Evolutionary conservation across 1,140 invertebrate species (phyloP).

Genomic region (Solen grandis): DNA sequence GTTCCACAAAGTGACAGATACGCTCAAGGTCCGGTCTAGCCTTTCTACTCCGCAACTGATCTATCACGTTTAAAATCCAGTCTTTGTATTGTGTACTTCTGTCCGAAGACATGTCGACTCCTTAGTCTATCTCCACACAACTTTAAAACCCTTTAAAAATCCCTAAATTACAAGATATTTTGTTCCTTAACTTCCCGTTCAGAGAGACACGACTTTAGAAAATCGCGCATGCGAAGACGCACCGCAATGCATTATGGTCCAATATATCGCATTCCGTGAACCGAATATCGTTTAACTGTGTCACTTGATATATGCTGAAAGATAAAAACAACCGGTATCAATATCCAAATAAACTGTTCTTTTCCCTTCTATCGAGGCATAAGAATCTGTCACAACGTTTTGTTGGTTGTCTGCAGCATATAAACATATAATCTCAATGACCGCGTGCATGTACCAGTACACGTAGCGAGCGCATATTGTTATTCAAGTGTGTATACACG

Average conservation of each 20-base stretch:
- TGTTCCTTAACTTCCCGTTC: constrained; percentile 19
- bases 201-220: constrained; percentile 53
- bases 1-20: constrained; percentile 90
- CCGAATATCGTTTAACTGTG: constrained; percentile 36
- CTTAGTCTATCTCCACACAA: background rate
- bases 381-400: too few relatives aligned
- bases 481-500: constrained; percentile 38
- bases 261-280: constrained; percentile 30
- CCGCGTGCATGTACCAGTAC: background rate
- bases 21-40: constrained; percentile 90
- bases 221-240: constrained; percentile 58
- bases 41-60: constrained; percentile 90
- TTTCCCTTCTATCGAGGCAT: background rate
- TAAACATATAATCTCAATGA: background rate
- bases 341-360: background rate
- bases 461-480: background rate
- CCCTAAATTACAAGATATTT: constrained; percentile 7
- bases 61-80: constrained; percentile 91
- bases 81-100: constrained; percentile 85
- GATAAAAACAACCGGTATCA: constrained; percentile 2
- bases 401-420: too few relatives aligned
- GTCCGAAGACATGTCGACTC: constrained; percentile 42
- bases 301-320: constrained; percentile 28
- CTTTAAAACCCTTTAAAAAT: constrained; percentile 16
- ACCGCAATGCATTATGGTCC: constrained; percentile 63